Evolutionary conservation across 2,113 vertebrate species (phyloP).

Genomic region (Trematocara unimaculatum): DNA sequence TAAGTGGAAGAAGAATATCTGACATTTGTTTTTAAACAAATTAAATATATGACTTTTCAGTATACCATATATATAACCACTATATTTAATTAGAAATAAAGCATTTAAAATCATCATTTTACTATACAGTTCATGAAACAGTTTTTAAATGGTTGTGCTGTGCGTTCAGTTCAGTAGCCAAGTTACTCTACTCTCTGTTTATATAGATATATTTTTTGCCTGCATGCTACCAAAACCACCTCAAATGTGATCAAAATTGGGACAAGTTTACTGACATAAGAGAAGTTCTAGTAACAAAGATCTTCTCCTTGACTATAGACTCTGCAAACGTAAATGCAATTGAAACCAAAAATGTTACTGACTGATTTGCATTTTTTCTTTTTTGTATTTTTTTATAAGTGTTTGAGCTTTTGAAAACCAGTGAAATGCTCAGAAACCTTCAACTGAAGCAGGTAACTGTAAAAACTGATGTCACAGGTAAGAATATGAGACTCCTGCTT

Average conservation of each 20-base stretch:
- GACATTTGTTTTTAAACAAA: background rate
- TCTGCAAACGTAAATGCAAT: background rate
- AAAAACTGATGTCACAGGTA: background rate
- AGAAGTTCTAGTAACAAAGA: background rate
- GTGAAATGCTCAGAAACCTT: background rate
- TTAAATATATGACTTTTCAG: background rate
- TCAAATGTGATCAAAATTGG: background rate
- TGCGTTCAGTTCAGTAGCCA: background rate
- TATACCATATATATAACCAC: background rate
- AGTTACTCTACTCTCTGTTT: background rate
- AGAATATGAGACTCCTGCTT: background rate
- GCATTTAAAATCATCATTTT: background rate
- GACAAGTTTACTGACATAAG: background rate
- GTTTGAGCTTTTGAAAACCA: background rate
- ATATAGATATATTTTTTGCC: background rate
- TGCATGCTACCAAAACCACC: background rate
- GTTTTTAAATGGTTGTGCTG: rapidly evolving
- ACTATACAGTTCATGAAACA: background rate
- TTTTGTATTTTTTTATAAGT: background rate
- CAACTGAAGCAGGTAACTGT: background rate
- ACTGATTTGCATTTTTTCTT: background rate
- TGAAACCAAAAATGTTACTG: background rate
- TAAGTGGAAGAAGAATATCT: background rate
- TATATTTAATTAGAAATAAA: background rate
- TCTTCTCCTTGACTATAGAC: background rate